These are phyloP conservation scores for Chrysemys picta DNA, from an alignment of 2,113 vertebrate genomes.

Conservation along the genomic window DNA sequence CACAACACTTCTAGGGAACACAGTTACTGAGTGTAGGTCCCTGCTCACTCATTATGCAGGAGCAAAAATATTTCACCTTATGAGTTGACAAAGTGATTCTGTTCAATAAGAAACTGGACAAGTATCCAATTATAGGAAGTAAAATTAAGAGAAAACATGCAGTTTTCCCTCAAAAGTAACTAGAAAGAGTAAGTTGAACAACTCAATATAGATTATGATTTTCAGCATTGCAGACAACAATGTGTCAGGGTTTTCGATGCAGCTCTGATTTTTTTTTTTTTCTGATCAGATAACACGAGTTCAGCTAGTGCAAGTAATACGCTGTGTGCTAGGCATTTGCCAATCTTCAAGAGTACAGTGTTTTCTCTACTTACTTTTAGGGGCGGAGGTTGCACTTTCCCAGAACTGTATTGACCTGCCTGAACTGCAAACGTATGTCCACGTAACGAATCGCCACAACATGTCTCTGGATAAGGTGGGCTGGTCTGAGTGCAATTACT, in stretches of 20 bases:
- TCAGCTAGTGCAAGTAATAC: neutral
- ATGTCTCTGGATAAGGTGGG: constrained; percentile 83
- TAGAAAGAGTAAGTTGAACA: neutral
- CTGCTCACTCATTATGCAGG: neutral
- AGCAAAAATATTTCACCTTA: neutral
- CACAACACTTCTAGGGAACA: neutral
- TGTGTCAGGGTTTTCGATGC: rapidly evolving
- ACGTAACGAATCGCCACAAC: constrained; percentile 78
- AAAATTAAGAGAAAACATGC: neutral
- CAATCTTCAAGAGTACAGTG: rapidly evolving
- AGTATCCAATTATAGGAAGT: neutral
- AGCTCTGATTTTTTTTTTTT: neutral
- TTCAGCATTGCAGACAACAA: rapidly evolving
- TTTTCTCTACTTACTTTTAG: constrained; percentile 83
- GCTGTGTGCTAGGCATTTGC: rapidly evolving
- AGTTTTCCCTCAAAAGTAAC: neutral
- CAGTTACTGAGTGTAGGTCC: rapidly evolving
- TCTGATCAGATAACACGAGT: neutral
- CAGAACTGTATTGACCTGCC: constrained; percentile 81
- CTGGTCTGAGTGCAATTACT: constrained; percentile 91
- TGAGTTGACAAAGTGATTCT: neutral
- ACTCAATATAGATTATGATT: rapidly evolving
- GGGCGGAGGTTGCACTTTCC: constrained; percentile 70
- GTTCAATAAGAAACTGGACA: neutral
- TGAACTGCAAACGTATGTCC: constrained; percentile 77